A percentile compares a stretch with the other conserved stretches of the same genome.
phyloP scores from a whole-genome alignment of 2,888 invertebrate genomes.

The Phortica okadai region DNA sequence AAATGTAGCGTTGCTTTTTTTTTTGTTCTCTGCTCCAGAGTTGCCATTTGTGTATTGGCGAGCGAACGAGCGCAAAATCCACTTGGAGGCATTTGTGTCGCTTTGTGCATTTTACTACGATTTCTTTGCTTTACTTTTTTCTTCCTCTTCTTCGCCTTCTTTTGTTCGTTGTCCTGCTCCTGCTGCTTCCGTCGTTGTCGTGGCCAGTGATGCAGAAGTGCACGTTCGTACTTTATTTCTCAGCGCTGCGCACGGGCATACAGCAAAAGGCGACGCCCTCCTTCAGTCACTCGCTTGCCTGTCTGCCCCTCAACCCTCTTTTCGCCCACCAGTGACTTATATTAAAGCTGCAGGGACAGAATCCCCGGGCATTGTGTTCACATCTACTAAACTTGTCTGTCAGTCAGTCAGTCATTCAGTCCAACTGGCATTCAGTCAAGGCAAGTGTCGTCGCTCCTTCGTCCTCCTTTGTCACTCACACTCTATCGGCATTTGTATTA shows the following conservation, averaged over 20 bases:
- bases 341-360: neutral
- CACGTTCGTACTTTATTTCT: conserved; percentile 37
- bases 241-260: neutral
- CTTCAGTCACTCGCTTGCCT: neutral
- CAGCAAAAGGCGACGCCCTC: neutral
- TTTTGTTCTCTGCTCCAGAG: neutral
- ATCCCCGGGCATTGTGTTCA: conserved; percentile 35
- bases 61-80: neutral
- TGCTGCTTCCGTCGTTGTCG: conserved; percentile 42
- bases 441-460: conserved; percentile 1
- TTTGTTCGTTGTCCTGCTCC: conserved; percentile 17
- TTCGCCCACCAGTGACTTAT: neutral
- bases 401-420: conserved; percentile 6
- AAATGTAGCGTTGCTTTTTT: neutral
- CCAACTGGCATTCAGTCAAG: neutral
- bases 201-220: conserved; percentile 66
- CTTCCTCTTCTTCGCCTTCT: conserved; percentile 28
- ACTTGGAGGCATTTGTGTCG: conserved; percentile 13
- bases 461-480: conserved; percentile 12
- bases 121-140: neutral
- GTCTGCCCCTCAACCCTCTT: neutral
- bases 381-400: conserved; percentile 35
- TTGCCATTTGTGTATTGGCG: neutral
- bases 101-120: conserved; percentile 13
- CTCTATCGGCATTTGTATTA: conserved; percentile 20